These are phyloP conservation scores for Climacteris rufus DNA, from an alignment of 2,113 vertebrate species.

Conservation along the genomic window DNA sequence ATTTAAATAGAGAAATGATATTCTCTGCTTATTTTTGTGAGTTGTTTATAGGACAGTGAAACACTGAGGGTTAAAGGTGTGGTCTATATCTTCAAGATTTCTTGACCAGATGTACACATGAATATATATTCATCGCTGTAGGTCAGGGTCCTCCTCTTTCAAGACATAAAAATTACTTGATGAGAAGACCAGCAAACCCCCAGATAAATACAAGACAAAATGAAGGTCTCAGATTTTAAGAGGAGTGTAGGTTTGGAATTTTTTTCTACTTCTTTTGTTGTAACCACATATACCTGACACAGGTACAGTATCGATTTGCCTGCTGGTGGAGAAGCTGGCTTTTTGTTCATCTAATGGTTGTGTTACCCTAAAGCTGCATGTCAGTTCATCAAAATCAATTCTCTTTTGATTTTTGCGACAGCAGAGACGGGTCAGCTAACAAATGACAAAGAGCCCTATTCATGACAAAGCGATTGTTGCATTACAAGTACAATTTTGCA, in stretches of 20 bases:
- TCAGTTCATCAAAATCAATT: slow-evolving; percentile 58
- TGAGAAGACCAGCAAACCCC: neutral
- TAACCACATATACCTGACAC: slow-evolving; percentile 24
- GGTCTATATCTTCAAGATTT: neutral
- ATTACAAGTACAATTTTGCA: slow-evolving; percentile 47
- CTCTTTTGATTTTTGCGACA: slow-evolving; percentile 63
- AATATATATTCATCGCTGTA: neutral
- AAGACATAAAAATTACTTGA: neutral
- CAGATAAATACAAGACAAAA: neutral
- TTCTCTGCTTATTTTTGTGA: neutral
- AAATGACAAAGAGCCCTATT: slow-evolving; percentile 41
- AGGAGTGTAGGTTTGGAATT: neutral
- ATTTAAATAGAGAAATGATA: neutral
- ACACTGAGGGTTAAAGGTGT: neutral
- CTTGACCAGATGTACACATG: neutral
- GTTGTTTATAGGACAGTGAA: neutral
- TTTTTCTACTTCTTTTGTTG: neutral
- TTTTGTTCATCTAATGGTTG: slow-evolving; percentile 17
- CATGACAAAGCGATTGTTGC: slow-evolving; percentile 12
- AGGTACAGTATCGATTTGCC: neutral
- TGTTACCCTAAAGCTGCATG: slow-evolving; percentile 36
- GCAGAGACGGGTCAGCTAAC: slow-evolving; percentile 52
- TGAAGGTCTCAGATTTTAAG: neutral
- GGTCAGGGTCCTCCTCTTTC: neutral
- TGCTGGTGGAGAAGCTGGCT: neutral